These are phyloP conservation scores for Himalopsyche phryganea DNA, from an alignment of 1,140 invertebrate genomes.

Conservation along the genomic window DNA sequence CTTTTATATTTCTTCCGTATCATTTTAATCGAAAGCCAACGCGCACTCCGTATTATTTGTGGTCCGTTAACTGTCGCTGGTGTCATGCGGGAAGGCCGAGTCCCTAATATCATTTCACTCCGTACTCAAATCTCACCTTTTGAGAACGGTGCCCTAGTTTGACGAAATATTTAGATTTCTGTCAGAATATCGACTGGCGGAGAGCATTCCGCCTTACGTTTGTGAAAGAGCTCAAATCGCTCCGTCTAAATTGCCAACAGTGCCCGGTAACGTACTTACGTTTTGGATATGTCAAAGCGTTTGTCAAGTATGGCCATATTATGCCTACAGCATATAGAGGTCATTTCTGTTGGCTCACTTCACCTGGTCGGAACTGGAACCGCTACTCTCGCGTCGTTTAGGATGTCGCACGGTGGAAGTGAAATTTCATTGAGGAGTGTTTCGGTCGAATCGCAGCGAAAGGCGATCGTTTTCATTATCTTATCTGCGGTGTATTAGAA, in stretches of 20 bases:
- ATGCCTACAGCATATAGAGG: constrained; percentile 51
- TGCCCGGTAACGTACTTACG: constrained; percentile 1
- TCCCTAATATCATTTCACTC: constrained; percentile 12
- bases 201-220: not conserved
- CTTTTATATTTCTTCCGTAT: constrained; percentile 1
- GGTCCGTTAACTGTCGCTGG: not conserved
- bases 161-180: constrained; percentile 1
- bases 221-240: not conserved
- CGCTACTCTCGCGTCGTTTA: constrained; percentile 52
- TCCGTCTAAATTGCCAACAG: not conserved
- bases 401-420: constrained; percentile 38
- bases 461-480: constrained; percentile 30
- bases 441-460: not conserved
- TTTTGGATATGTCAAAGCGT: constrained; percentile 46
- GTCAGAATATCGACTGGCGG: not conserved
- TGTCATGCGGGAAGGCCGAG: constrained; percentile 15
- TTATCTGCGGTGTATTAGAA: constrained; percentile 41
- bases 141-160: constrained; percentile 25
- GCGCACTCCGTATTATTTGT: no score
- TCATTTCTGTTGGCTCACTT: constrained; percentile 46
- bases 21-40: no score
- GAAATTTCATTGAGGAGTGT: not conserved
- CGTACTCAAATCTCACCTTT: constrained; percentile 29
- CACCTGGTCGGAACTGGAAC: constrained; percentile 49
- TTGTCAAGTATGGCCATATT: constrained; percentile 47